Percentiles rank a stretch among this genome's conserved stretches.
Evolutionary conservation across 2,113 vertebrate genomes (phyloP).

Genomic region (Fregetta grallaria): DNA sequence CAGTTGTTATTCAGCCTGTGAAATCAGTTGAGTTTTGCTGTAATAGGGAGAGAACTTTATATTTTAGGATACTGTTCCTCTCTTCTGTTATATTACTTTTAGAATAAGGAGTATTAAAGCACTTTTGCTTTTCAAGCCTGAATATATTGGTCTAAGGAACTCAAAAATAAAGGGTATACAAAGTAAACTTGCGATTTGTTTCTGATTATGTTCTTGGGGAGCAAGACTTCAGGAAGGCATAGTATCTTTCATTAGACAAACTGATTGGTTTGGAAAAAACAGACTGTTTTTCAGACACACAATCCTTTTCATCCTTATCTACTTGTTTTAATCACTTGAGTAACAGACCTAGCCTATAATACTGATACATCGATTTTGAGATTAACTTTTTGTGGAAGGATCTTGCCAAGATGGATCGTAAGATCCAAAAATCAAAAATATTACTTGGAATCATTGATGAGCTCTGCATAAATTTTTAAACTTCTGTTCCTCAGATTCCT

Average conservation of each 20-base stretch:
- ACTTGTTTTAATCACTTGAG: not conserved
- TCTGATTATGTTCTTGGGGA: not conserved
- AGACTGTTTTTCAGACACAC: not conserved
- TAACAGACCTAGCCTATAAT: not conserved
- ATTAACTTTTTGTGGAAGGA: not conserved
- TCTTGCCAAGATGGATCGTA: not conserved
- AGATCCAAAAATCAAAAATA: not conserved
- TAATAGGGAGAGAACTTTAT: not conserved
- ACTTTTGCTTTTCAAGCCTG: not conserved
- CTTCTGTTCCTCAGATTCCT: not conserved
- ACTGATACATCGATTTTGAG: not conserved
- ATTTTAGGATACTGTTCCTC: not conserved
- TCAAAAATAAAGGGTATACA: not conserved
- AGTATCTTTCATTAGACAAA: not conserved
- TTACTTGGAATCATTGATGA: not conserved
- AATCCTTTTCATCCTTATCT: not conserved
- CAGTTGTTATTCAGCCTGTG: not conserved
- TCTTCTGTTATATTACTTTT: not conserved
- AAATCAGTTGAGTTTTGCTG: not conserved
- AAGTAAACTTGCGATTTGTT: not conserved
- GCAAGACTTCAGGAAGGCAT: not conserved
- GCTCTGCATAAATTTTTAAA: not conserved
- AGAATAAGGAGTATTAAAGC: not conserved
- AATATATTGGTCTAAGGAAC: not conserved
- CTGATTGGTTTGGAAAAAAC: not conserved